phyloP scores from a whole-genome alignment of 2,113 vertebrate species.

The Speoplatyrhinus poulsoni region DNA sequence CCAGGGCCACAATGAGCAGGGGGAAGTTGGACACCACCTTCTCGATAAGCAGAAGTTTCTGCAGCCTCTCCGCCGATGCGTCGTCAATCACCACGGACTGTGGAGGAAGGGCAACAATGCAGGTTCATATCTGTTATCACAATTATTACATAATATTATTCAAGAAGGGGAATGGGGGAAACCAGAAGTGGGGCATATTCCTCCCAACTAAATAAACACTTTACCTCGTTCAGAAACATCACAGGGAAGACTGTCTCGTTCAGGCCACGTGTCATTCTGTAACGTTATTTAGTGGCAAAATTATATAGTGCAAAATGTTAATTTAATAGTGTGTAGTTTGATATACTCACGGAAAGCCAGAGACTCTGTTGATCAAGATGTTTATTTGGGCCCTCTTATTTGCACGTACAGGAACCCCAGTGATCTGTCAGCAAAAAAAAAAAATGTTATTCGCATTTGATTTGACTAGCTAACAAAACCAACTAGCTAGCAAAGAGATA shows the following conservation, averaged over 20 bases:
- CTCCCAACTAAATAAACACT: background rate
- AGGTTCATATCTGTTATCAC: background rate
- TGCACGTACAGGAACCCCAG: slow-evolving; percentile 76
- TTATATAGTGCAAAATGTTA: background rate
- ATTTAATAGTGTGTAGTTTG: background rate
- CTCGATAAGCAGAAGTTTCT: slow-evolving; percentile 68
- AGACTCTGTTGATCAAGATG: slow-evolving; percentile 48
- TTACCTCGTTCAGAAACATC: slow-evolving; percentile 79
- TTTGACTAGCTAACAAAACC: background rate
- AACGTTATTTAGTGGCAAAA: background rate
- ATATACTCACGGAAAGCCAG: slow-evolving; percentile 71
- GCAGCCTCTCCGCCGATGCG: slow-evolving; percentile 60
- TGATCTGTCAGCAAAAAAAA: slow-evolving; percentile 59
- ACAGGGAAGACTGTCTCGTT: slow-evolving; percentile 73
- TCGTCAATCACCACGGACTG: slow-evolving; percentile 77
- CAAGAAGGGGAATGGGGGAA: background rate
- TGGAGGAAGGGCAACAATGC: background rate
- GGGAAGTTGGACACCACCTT: slow-evolving; percentile 72
- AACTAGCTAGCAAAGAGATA: background rate
- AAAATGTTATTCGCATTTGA: background rate
- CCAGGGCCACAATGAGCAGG: slow-evolving; percentile 68
- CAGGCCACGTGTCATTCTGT: slow-evolving; percentile 62
- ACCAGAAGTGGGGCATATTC: background rate
- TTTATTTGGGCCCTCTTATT: slow-evolving; percentile 79
- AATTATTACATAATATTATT: background rate